phyloP scores from a whole-genome alignment of 2,113 vertebrate genomes.

The Cairina moschata region DNA sequence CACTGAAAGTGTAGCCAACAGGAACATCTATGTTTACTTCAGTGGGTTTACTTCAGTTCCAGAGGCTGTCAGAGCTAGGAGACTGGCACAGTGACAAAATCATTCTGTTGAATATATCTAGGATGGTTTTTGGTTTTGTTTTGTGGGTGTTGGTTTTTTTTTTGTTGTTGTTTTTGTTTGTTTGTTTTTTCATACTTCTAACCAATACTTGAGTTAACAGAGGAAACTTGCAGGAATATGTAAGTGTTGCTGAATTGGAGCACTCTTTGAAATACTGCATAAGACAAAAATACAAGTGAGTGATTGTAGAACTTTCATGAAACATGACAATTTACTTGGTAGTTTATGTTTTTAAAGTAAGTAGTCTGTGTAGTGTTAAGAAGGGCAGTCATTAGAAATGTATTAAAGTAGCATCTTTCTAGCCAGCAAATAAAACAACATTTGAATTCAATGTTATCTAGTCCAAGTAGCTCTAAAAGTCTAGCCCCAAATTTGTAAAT shows the following conservation, averaged over 20 bases:
- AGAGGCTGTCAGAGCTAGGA: not conserved
- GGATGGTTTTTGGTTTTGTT: not conserved
- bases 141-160: no score
- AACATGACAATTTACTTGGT: not conserved
- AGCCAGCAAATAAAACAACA: not conserved
- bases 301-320: not conserved
- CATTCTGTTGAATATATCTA: not conserved
- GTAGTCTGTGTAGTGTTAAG: not conserved
- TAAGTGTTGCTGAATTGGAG: not conserved
- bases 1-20: not conserved
- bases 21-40: accelerated
- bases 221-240: not conserved
- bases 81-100: not conserved
- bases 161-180: no score
- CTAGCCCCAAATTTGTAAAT: not conserved
- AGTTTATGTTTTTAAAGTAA: not conserved
- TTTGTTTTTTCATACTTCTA: not conserved
- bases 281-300: not conserved
- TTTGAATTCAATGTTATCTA: not conserved
- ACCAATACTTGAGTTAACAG: not conserved
- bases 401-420: not conserved
- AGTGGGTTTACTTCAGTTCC: not conserved
- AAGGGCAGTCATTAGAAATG: not conserved
- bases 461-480: not conserved
- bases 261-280: accelerated